Conservation (phyloP, 1,140 invertebrate genomes). For the Eupristina koningsbergeri region DNA sequence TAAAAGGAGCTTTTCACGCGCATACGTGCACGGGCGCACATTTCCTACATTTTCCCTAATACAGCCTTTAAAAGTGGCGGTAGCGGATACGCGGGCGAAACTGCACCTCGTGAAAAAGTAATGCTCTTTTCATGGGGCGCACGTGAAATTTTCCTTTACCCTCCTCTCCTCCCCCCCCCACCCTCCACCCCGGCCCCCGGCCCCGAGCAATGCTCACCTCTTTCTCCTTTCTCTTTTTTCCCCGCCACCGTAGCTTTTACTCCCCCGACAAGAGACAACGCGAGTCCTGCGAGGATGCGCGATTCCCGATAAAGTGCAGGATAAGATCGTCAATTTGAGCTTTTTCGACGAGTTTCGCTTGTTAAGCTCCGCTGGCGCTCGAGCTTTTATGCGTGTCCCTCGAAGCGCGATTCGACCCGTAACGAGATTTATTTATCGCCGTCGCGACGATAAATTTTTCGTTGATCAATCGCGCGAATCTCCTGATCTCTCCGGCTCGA, state of each 20-base stretch:
- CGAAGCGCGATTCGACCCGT: background rate
- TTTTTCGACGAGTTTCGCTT: background rate
- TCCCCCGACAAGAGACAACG: constrained; percentile 18
- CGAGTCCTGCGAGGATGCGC: constrained; percentile 30
- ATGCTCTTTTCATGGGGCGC: constrained; percentile 40
- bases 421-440: constrained; percentile 36
- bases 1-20: constrained; percentile 32
- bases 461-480: constrained; percentile 1
- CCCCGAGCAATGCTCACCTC: no score
- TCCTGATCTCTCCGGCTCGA: background rate
- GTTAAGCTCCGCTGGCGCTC: background rate
- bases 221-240: no score
- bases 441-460: constrained; percentile 27
- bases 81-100: background rate
- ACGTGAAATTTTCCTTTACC: constrained; percentile 26
- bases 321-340: constrained; percentile 35
- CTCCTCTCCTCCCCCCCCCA: background rate
- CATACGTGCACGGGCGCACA: background rate
- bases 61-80: constrained; percentile 30
- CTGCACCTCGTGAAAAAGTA: constrained; percentile 45
- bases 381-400: constrained; percentile 3
- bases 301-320: constrained; percentile 38
- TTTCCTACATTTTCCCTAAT: constrained; percentile 35
- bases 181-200: no score
- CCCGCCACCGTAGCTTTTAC: constrained; percentile 21